Conservation (phyloP, 2,113 vertebrate genomes). For the Istiophorus platypterus region DNA sequence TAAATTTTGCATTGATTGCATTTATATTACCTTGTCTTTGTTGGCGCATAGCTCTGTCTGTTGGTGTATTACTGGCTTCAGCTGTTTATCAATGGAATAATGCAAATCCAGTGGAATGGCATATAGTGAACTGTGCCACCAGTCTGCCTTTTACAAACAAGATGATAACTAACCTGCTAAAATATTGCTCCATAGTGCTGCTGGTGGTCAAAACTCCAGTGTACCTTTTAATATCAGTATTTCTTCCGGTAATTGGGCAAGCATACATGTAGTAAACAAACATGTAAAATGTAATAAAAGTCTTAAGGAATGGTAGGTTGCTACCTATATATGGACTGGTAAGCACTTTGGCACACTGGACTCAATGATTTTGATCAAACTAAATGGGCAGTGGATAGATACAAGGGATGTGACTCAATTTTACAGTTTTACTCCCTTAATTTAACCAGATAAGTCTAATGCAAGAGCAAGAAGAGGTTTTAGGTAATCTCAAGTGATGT, state of each 20-base stretch:
- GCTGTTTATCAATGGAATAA: too few relatives aligned
- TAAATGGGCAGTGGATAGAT: too few relatives aligned
- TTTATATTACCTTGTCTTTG: background rate
- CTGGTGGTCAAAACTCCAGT: too few relatives aligned
- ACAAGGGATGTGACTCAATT: too few relatives aligned
- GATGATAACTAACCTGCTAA: background rate
- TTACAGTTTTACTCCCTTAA: background rate
- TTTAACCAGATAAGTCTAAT: too few relatives aligned
- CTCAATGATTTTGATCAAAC: background rate
- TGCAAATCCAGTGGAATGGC: background rate
- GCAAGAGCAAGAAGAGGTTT: background rate
- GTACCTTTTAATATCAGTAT: too few relatives aligned
- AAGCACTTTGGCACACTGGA: background rate
- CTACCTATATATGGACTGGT: too few relatives aligned
- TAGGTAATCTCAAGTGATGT: background rate
- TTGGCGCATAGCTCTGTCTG: background rate
- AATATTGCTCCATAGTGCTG: too few relatives aligned
- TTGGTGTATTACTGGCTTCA: background rate
- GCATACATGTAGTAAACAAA: too few relatives aligned
- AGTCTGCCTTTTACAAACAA: background rate
- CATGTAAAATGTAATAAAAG: too few relatives aligned
- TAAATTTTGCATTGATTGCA: background rate
- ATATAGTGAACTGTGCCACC: background rate
- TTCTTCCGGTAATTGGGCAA: too few relatives aligned
- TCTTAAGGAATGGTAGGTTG: too few relatives aligned